Percentiles rank a stretch among this genome's conserved stretches.
These are phyloP conservation scores for Hirtodrosophila trivittata DNA, from an alignment of 2,888 invertebrate species.

Conservation along the genomic window DNA sequence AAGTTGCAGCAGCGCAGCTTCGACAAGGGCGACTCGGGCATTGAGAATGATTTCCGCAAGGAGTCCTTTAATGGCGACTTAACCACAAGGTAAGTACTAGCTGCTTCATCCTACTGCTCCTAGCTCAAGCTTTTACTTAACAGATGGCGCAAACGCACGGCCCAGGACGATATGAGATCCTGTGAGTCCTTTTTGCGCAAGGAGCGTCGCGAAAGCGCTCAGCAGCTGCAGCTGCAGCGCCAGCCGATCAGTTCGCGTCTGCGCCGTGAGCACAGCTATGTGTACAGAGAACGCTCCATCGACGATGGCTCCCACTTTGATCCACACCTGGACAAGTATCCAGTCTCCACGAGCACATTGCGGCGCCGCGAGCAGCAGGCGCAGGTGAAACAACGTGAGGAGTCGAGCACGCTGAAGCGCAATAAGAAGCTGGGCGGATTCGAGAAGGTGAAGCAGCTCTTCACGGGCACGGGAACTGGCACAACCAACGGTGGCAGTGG, in stretches of 20 bases:
- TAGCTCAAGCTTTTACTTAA: not conserved
- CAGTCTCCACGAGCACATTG: conserved; percentile 84
- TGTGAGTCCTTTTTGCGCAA: conserved; percentile 89
- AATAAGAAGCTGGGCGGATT: conserved; percentile 89
- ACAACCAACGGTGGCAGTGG: conserved; percentile 85
- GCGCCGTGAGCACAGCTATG: conserved; percentile 85
- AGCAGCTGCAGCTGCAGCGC: conserved; percentile 82
- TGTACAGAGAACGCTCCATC: conserved; percentile 86
- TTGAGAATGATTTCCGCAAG: conserved; percentile 91
- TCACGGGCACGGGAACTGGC: conserved; percentile 86
- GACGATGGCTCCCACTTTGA: conserved; percentile 89
- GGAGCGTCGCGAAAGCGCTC: conserved; percentile 90
- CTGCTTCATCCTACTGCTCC: not conserved
- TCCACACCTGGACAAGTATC: conserved; percentile 86
- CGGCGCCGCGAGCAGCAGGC: conserved; percentile 68
- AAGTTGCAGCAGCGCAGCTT: conserved; percentile 83
- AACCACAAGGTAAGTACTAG: conserved; percentile 75
- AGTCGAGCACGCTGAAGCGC: conserved; percentile 80
- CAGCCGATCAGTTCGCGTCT: conserved; percentile 42
- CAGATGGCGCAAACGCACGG: conserved; percentile 84
- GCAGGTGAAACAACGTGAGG: conserved; percentile 37
- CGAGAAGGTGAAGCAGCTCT: conserved; percentile 91
- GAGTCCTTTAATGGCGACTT: conserved; percentile 87
- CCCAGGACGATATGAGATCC: conserved; percentile 88
- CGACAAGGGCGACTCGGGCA: conserved; percentile 89